Conservation (phyloP, 2,113 vertebrate genomes). For the Herpailurus yagouaroundi region DNA sequence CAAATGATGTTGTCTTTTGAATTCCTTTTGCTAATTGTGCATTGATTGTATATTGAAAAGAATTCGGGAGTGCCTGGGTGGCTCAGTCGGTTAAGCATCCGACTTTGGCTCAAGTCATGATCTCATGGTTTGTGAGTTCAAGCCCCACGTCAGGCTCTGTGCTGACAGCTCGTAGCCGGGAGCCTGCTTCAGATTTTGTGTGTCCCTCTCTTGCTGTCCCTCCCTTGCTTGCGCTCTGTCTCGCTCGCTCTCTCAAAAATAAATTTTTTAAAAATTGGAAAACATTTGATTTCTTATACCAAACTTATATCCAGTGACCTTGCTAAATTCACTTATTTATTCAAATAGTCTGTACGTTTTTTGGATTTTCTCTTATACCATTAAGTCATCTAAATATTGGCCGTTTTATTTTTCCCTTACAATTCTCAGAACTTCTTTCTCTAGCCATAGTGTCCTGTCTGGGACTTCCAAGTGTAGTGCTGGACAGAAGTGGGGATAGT, state of each 20-base stretch:
- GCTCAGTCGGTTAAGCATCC: too few species aligned
- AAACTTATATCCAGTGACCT: background rate
- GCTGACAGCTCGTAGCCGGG: too few species aligned
- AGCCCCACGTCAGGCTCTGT: too few species aligned
- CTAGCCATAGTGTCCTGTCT: background rate
- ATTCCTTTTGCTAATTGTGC: background rate
- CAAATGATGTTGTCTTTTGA: background rate
- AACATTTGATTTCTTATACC: background rate
- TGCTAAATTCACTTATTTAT: background rate
- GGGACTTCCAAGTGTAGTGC: background rate
- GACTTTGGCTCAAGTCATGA: too few species aligned
- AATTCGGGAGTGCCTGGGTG: background rate
- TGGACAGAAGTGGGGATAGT: background rate
- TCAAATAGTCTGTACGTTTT: background rate
- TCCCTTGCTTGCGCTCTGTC: too few species aligned
- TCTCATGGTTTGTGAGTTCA: too few species aligned
- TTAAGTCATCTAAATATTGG: background rate
- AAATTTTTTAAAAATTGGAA: background rate
- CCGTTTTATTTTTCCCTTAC: slow-evolving; percentile 19
- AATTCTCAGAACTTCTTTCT: background rate
- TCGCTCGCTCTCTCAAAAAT: too few species aligned
- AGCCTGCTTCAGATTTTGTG: too few species aligned
- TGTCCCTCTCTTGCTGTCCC: too few species aligned
- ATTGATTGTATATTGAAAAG: background rate
- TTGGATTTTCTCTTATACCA: background rate